Evolutionary conservation across 2,888 invertebrate species (phyloP).

Genomic region (Napeogenes sylphis): DNA sequence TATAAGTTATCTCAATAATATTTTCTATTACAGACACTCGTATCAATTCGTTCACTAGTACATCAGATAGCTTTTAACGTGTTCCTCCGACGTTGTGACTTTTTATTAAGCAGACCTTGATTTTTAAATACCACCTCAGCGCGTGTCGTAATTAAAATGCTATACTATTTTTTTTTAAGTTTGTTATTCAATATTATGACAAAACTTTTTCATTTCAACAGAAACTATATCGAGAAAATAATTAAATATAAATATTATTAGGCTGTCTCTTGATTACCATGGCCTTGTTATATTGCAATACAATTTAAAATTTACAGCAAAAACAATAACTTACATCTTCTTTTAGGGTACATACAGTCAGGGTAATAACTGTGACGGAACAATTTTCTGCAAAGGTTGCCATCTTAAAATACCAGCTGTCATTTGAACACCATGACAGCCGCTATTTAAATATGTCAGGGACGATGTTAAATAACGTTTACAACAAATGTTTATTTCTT

Average conservation of each 20-base stretch:
- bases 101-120: constrained; percentile 21
- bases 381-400: constrained; percentile 2
- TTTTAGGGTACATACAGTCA: background rate
- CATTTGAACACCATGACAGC: background rate
- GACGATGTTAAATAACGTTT: background rate
- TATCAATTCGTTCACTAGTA: constrained; percentile 3
- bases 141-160: constrained; percentile 7
- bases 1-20: background rate
- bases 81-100: constrained; percentile 17
- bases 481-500: background rate
- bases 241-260: too few species aligned
- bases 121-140: constrained; percentile 22
- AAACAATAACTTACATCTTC: too few species aligned
- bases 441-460: constrained; percentile 3
- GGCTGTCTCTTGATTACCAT: too few species aligned
- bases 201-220: background rate
- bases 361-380: background rate
- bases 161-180: background rate
- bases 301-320: too few species aligned
- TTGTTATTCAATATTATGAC: constrained; percentile 1
- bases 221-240: too few species aligned
- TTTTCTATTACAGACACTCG: background rate
- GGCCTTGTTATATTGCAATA: too few species aligned
- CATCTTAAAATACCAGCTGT: constrained; percentile 1
- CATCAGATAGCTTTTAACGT: constrained; percentile 13